Percentiles rank a stretch among this genome's conserved stretches.
Evolutionary conservation across 2,797 vertebrate genomes (phyloP).

Genomic region (Lepus townsendii): DNA sequence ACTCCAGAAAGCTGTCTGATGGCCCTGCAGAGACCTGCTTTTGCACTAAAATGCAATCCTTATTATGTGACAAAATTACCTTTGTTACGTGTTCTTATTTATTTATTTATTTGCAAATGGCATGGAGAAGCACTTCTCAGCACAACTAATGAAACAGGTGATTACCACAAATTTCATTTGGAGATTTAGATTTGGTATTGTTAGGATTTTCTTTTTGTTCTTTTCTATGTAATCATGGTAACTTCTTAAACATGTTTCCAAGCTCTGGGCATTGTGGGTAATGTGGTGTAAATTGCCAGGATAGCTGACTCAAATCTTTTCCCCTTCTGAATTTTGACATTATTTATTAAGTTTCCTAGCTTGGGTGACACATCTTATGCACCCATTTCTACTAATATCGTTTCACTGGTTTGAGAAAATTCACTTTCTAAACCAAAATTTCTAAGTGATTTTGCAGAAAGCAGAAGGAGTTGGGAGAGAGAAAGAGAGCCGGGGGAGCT

Average conservation of each 20-base stretch:
- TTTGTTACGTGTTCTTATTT: conserved; percentile 70
- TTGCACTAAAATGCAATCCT: conserved; percentile 64
- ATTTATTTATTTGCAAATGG: conserved; percentile 67
- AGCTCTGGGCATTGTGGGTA: conserved; percentile 60
- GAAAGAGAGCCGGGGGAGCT: no score
- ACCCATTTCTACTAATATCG: conserved; percentile 60
- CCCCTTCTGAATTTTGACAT: conserved; percentile 72
- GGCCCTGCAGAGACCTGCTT: conserved; percentile 66
- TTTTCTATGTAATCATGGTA: conserved; percentile 57
- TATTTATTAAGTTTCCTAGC: conserved; percentile 79
- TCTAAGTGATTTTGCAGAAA: conserved; percentile 67
- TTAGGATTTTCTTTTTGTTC: conserved; percentile 49
- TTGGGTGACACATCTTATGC: conserved; percentile 73
- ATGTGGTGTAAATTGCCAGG: conserved; percentile 63
- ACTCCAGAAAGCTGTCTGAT: conserved; percentile 64
- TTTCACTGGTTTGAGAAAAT: conserved; percentile 75
- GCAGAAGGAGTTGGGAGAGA: not conserved
- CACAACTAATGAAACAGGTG: conserved; percentile 37
- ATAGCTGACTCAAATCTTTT: conserved; percentile 74
- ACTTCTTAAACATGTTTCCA: conserved; percentile 58
- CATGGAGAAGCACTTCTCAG: conserved; percentile 50
- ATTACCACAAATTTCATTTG: conserved; percentile 50
- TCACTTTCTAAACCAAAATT: conserved; percentile 72
- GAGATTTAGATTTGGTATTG: conserved; percentile 56
- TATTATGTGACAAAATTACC: conserved; percentile 72